These are phyloP conservation scores for Drosophila multiciliata DNA, from an alignment of 2,888 invertebrate genomes.

Conservation along the genomic window DNA sequence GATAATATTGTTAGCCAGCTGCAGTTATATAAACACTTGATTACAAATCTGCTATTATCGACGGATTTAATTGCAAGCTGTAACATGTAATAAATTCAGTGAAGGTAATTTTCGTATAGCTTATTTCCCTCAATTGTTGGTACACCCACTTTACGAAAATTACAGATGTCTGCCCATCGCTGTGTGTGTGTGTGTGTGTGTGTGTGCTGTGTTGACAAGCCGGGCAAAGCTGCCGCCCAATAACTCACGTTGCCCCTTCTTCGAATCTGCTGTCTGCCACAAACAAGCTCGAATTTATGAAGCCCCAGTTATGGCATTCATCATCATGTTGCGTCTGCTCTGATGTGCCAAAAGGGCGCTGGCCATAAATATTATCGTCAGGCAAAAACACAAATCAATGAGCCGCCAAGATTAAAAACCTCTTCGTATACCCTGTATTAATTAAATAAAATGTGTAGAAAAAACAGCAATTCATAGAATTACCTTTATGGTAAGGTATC, in stretches of 20 bases:
- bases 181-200: background rate
- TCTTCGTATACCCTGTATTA: slow-evolving; percentile 5
- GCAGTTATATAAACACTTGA: background rate
- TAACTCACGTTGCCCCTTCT: background rate
- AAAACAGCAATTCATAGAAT: background rate
- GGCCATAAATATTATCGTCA: slow-evolving; percentile 44
- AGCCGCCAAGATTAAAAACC: slow-evolving; percentile 25
- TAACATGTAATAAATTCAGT: background rate
- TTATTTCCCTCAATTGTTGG: background rate
- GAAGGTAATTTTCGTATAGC: background rate
- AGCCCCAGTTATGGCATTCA: slow-evolving; percentile 54
- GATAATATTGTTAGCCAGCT: background rate
- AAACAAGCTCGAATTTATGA: slow-evolving; percentile 56
- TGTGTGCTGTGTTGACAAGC: slow-evolving; percentile 13
- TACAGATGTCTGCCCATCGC: slow-evolving; percentile 1
- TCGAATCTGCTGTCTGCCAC: background rate
- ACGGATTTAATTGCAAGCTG: background rate
- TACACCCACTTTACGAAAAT: slow-evolving; percentile 11
- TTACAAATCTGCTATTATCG: background rate
- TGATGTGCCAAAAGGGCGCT: slow-evolving; percentile 55
- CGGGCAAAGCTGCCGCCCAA: background rate
- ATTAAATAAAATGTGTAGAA: background rate
- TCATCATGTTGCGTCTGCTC: slow-evolving; percentile 29
- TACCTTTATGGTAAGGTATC: background rate
- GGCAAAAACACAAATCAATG: slow-evolving; percentile 51